Conservation (phyloP, 2,113 vertebrate species). For the Cyanocitta stelleri region DNA sequence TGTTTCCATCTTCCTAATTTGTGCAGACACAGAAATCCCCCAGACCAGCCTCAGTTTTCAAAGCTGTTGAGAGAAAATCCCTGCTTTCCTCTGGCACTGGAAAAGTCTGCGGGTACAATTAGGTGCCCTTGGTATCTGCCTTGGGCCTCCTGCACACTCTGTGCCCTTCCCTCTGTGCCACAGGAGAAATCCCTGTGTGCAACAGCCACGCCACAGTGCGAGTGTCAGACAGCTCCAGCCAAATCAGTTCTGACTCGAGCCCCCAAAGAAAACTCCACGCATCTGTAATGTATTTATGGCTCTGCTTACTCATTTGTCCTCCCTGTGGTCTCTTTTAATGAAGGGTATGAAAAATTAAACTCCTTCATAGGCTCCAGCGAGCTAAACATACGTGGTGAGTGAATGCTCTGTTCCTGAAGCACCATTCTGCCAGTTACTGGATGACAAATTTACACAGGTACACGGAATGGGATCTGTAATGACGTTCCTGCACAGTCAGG, state of each 20-base stretch:
- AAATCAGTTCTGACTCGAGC: slow-evolving; percentile 26
- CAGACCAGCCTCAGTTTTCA: neutral
- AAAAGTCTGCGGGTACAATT: neutral
- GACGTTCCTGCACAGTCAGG: neutral
- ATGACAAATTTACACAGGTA: neutral
- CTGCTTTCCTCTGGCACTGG: neutral
- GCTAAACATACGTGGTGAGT: neutral
- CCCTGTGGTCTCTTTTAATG: slow-evolving; percentile 39
- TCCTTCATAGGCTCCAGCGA: slow-evolving; percentile 3
- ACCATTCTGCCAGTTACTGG: neutral
- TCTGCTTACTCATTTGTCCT: slow-evolving; percentile 54
- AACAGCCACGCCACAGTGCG: neutral
- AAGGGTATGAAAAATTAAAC: slow-evolving; percentile 54
- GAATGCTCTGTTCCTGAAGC: neutral
- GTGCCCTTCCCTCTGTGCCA: neutral
- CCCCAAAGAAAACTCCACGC: neutral
- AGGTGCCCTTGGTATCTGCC: neutral
- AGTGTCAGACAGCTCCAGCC: neutral
- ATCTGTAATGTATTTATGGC: slow-evolving; percentile 45
- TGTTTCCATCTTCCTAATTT: slow-evolving; percentile 4
- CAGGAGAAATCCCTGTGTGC: neutral
- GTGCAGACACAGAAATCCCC: neutral
- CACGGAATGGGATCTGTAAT: neutral
- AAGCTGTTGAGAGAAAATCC: neutral
- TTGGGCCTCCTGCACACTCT: neutral